phyloP scores from a whole-genome alignment of 1,140 invertebrate genomes.

The Drosophila funebris region DNA sequence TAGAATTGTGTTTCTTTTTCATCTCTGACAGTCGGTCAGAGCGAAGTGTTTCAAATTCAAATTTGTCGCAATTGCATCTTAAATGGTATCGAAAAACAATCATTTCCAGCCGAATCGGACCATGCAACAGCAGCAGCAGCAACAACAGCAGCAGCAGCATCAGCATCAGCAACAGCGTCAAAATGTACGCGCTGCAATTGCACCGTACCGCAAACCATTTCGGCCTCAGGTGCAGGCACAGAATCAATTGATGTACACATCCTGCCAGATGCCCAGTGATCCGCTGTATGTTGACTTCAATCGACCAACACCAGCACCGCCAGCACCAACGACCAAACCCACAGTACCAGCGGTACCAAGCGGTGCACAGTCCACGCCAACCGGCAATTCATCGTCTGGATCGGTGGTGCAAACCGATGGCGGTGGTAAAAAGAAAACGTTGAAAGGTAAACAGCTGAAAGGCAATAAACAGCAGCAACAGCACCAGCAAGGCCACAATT shows the following conservation, averaged over 20 bases:
- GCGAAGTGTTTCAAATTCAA: background rate
- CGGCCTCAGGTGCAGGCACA: slow-evolving; percentile 28
- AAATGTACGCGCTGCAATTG: slow-evolving; percentile 55
- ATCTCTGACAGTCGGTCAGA: slow-evolving; percentile 2
- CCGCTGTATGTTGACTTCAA: slow-evolving; percentile 82
- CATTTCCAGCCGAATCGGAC: slow-evolving; percentile 45
- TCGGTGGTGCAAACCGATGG: no score
- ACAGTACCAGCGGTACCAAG: slow-evolving; percentile 1
- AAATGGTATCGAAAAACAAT: slow-evolving; percentile 61
- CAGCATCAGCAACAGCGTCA: slow-evolving; percentile 13
- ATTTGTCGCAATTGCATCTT: background rate
- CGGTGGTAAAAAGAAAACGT: slow-evolving; percentile 58
- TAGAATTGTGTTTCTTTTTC: slow-evolving; percentile 20
- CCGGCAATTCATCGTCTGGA: background rate
- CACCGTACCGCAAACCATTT: slow-evolving; percentile 67
- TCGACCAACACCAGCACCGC: slow-evolving; percentile 44
- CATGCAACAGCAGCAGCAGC: slow-evolving; percentile 46
- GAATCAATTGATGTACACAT: slow-evolving; percentile 55
- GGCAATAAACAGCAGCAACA: slow-evolving; percentile 43
- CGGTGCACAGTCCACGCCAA: background rate
- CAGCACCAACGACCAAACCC: background rate
- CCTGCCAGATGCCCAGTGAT: slow-evolving; percentile 82
- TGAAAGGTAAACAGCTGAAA: slow-evolving; percentile 53
- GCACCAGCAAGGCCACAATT: slow-evolving; percentile 35
- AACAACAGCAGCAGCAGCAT: slow-evolving; percentile 24